Evolutionary conservation across 2,113 vertebrate genomes (phyloP), one percentile per base, ranked within the genome.

Genomic region (Lontra canadensis): DNA sequence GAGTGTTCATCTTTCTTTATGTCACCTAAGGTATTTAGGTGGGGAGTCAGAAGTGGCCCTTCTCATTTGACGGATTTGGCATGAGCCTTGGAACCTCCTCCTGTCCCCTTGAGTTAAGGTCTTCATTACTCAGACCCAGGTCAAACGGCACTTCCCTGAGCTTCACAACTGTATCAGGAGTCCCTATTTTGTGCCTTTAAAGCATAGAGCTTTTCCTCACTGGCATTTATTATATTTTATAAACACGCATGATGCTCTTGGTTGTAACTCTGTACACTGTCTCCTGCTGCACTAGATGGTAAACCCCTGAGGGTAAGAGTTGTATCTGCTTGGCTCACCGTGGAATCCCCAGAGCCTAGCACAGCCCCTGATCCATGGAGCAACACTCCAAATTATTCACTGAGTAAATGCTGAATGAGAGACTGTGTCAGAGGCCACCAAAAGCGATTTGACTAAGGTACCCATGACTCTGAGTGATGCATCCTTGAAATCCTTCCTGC

Each of bases 401-500:
- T 81, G 44, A 82, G 42, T 42, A 36, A 69, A 84, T 71, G 31
- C 3, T 63, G 90, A 96, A 57, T 73, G 69, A 74, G 44, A 79
- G 42, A 17, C 20, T 65, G 34, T 55, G 23, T 92, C 65, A 74
- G 95, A 88, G 39, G 39, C 59, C 52, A 80, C 39, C 57, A 79
- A 69, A 76, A 7, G n/a, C 47, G 47, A 82, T 83, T 21, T 84
- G 79, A 96, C 36, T 92, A 36, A 87, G 83, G 34, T 92, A 63
- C 23, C 87, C 44, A 34, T 49, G 84, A 85, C 92, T 92, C 80
- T 90, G 87, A 95, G 57, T 90, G 65, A 94, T 90, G 67, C 44
- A 57, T 63, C 44, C 92, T 93, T 76, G 57, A 95, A 95, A 88
- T 63, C 49, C 69, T 87, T 87, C 39, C 63, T 57, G 9, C 61